Evolutionary conservation across 1,140 invertebrate genomes (phyloP), one percentile per base, ranked within the genome.

Genomic region (Brachionus rubens): DNA sequence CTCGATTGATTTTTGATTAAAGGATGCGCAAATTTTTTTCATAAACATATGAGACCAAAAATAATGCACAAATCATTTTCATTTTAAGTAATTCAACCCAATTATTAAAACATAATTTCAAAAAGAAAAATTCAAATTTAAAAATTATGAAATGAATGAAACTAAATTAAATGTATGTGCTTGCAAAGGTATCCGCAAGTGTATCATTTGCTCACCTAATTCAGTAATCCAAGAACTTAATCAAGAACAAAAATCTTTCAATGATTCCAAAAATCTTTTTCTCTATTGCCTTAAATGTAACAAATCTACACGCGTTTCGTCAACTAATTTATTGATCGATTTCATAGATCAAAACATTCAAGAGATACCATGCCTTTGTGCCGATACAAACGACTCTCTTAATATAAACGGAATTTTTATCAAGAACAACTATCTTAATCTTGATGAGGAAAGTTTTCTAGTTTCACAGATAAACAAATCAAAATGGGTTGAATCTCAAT

Each of bases 401-500:
- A 33, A 72, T 30, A 50, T 72, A 48, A 54, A 48, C 82, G 86
- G 86, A 12, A 81, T 87, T 50, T 77, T 78, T 54, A 62, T 88
- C 2, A 50, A 81, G 12, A 79, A 88, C 75, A 86, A 94, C 81
- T 96, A 96, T 83, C 84, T 98, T 70, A 88, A 83, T 36, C 79
- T 83, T 56, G 81, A 87, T 41, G 94, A 98, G 85, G 91, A 92
- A 80, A 76, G 81, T 0, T 77, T 81, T 12, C 83, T 97, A 19
- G 87, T 92, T 40, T 80, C 86, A 54, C 85, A 87, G 19, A 89
- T 98, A 56, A 92, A 98, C 84, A 82, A 86, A 67, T 85, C 93
- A 56, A 89, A 90, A 3, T 99, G 96, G 94, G 89, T 91, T 77
- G 85, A 87, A 40, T 98, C 96, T 1, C 96, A 98, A 85, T 98